A percentile compares a stretch with the other conserved stretches of the same genome.
Evolutionary conservation across 2,797 vertebrate species (phyloP).

Genomic region (Rhabdophis nuchalis): DNA sequence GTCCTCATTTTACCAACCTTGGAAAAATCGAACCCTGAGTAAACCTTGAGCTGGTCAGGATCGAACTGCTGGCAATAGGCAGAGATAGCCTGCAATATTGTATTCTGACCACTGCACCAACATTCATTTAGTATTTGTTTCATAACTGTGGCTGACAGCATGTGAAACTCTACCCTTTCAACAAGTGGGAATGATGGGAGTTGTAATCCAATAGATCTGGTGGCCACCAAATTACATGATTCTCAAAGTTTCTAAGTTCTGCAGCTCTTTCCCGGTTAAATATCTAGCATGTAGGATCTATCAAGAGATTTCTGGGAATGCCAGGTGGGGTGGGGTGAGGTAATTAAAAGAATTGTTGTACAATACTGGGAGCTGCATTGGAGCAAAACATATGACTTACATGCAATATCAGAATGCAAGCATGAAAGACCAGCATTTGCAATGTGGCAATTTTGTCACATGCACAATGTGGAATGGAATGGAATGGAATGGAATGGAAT

Average conservation of each 20-base stretch:
- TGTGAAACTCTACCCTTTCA: not conserved
- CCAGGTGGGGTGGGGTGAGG: fast-evolving
- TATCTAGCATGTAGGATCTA: not conserved
- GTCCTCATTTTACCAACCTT: not conserved
- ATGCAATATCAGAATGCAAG: not conserved
- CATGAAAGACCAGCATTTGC: not conserved
- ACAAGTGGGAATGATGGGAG: not conserved
- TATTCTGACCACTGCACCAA: not conserved
- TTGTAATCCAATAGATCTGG: not conserved
- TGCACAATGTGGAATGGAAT: not conserved
- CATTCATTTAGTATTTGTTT: not conserved
- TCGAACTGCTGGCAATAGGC: not conserved
- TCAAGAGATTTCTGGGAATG: not conserved
- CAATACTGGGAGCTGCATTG: not conserved
- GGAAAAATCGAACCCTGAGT: not conserved
- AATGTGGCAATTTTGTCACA: not conserved
- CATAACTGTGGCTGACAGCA: not conserved
- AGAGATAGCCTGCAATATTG: not conserved
- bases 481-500: too few relatives aligned
- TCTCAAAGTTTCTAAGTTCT: not conserved
- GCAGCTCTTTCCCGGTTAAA: not conserved
- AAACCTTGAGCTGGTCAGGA: not conserved
- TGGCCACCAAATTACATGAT: not conserved
- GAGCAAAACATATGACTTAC: not conserved
- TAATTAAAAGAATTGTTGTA: not conserved